A percentile compares a stretch with the other conserved stretches of the same genome.
Evolutionary conservation across 2,888 invertebrate genomes (phyloP).

Genomic region (Eupithecia abbreviata): DNA sequence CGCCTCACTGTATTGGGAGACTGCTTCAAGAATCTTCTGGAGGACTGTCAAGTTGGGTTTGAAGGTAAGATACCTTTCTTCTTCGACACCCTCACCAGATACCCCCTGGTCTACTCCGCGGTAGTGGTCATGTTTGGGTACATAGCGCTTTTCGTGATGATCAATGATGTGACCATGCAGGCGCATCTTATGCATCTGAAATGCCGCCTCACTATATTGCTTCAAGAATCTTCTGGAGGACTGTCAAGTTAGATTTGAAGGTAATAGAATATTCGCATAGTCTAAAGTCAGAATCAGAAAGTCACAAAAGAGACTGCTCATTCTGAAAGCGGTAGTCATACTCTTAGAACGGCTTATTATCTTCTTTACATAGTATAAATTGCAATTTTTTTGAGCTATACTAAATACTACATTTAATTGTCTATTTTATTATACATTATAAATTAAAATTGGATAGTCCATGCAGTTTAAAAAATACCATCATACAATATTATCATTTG

Average conservation of each 20-base stretch:
- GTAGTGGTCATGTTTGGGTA: conserved; percentile 58
- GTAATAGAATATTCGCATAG: conserved; percentile 39
- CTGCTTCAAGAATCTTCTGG: conserved; percentile 65
- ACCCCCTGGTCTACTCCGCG: conserved; percentile 54
- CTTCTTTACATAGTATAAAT: no score
- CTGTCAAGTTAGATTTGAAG: conserved; percentile 51
- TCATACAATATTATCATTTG: neutral
- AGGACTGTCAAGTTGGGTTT: conserved; percentile 55
- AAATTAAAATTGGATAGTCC: no score
- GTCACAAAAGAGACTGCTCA: neutral
- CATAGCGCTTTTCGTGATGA: conserved; percentile 64
- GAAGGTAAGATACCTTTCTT: conserved; percentile 58
- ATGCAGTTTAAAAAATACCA: neutral
- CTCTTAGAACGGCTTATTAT: no score
- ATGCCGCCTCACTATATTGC: conserved; percentile 68
- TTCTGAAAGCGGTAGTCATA: neutral
- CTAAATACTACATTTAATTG: no score
- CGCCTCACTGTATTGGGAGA: conserved; percentile 66
- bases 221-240: conserved; percentile 65
- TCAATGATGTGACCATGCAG: conserved; percentile 67
- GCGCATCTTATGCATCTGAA: conserved; percentile 65
- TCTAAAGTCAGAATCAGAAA: neutral
- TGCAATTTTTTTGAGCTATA: no score
- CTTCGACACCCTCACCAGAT: conserved; percentile 52
- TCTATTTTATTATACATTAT: no score